Conservation (phyloP, 2,113 vertebrate species). For the Aptenodytes patagonicus region DNA sequence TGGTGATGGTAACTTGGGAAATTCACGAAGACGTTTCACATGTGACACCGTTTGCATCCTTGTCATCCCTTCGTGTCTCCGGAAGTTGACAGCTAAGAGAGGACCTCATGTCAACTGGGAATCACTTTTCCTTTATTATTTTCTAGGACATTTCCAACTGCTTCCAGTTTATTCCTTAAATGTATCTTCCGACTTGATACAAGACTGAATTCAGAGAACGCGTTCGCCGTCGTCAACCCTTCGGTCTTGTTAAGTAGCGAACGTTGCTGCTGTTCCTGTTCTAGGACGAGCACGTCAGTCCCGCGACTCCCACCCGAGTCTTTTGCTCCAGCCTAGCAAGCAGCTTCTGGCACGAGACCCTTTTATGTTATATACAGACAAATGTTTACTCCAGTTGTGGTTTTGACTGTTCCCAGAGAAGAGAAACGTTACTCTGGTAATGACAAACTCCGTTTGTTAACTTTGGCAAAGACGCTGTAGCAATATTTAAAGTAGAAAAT, state of each 20-base stretch:
- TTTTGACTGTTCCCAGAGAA: not conserved
- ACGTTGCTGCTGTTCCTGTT: rapidly evolving
- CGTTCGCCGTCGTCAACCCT: not conserved
- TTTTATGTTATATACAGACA: not conserved
- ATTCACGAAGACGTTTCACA: rapidly evolving
- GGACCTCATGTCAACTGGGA: not conserved
- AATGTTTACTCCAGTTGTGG: not conserved
- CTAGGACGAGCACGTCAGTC: not conserved
- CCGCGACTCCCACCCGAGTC: not conserved
- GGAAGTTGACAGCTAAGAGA: not conserved
- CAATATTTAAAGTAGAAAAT: not conserved
- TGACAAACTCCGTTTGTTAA: not conserved
- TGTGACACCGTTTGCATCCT: not conserved
- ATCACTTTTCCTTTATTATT: not conserved
- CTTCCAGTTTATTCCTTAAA: not conserved
- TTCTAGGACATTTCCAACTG: not conserved
- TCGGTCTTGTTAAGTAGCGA: not conserved
- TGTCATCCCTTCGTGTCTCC: not conserved
- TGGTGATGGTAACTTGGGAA: not conserved
- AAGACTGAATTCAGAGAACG: not conserved
- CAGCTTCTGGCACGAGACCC: not conserved
- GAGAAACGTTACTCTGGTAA: not conserved
- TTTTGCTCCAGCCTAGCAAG: not conserved
- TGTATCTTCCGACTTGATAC: not conserved
- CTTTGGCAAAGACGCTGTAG: not conserved